Base-by-base conservation (phyloP, 2,113 vertebrate species). In the Chaetodon auriga region DNA sequence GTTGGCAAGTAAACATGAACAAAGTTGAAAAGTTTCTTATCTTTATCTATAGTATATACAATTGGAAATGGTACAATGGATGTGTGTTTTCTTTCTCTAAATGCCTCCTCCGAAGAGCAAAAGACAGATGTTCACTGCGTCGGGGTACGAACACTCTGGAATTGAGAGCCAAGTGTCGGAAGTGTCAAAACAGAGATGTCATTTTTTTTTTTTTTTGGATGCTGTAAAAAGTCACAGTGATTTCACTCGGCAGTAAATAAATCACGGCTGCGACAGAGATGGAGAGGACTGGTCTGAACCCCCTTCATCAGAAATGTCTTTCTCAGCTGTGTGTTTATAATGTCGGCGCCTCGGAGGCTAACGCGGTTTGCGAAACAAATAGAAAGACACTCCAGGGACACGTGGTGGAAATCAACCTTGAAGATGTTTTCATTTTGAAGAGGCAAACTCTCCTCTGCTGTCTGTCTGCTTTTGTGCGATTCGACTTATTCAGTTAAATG, bases 1-100 rank as follows among this genome's bases (percentile, higher is more conserved):
- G 76, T 93, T 93, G 93, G 93, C 91, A 94, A 93, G 89, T 94
- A 90, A 91, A 93, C 86, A 84, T 89, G 78, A 87, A 92, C 72
- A 85, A 81, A 89, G 64, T 85, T 77, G 63, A 83, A 90, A 87
- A 30, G 25, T 81, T 87, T 71, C 61, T 87, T 62, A 83, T 82
- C 61, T 84, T 68, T 65, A 85, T 82, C 72, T 91, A 85, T 83
- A 85, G 11, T 90, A 93, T 90, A 54, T 91, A 94, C 88, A 92
- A 15, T 85, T 94, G 68, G 78, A 90, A 92, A 92, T 87, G 64
- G 53, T 83, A 87, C 81, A 80, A 68, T 63, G 46, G 70, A 10
- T 38, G 4, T 51, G 18, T 30, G 30, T 30, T 58, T 60, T 19
- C 23, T 57, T 65, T 49, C 36, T 70, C 60, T 80, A 38, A 87